Base-by-base conservation (phyloP, 2,113 vertebrate genomes). In the Abramis brama region DNA sequence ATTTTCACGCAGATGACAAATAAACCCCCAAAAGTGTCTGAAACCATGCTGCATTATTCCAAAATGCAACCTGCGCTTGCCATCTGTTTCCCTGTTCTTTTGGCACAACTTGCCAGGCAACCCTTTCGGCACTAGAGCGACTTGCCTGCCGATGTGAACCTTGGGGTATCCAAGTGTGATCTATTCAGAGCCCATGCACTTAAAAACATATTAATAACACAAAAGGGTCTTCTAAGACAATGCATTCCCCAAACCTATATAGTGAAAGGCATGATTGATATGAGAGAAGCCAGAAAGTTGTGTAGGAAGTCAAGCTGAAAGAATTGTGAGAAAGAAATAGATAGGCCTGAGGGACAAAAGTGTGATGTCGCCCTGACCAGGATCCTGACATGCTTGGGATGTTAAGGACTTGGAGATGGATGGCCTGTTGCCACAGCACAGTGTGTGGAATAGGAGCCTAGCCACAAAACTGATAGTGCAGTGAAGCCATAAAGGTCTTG, bases 191-290 rank as follows among this genome's bases (percentile, higher is more conserved):
- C 75, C 90, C 90, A 90, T 52, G 71, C 52, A 86, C 90, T 93
- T 70, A 92, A 94, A 95, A 93, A 94, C 92, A 94, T 91, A 95
- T 94, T 89, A 93, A 94, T 94, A 93, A 92, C 91, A 93, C 93
- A 92, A 86, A 94, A 91, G 86, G 70, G 66, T 86, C 78, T 76
- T 88, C 85, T n/a, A 86, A 85, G 88, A 89, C 92, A 93, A 94
- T 93, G 94, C 94, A 95, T 95, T 95, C 94, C 93, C 85, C 83
- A 87, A 86, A 92, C 86, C 92, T 57, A 66, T 76, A 30, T 87
- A 86, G 88, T 89, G 89, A 92, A 90, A 89, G 87, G 55, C 88
- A 89, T 94, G 94, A 94, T 92, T 93, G 92, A 95, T 92, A 91
- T 89, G 91, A 91, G 89, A 83, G 82, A 90, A 91, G 93, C 91